Conservation (phyloP, 2,888 invertebrate genomes). For the Pediacus dermestoides region DNA sequence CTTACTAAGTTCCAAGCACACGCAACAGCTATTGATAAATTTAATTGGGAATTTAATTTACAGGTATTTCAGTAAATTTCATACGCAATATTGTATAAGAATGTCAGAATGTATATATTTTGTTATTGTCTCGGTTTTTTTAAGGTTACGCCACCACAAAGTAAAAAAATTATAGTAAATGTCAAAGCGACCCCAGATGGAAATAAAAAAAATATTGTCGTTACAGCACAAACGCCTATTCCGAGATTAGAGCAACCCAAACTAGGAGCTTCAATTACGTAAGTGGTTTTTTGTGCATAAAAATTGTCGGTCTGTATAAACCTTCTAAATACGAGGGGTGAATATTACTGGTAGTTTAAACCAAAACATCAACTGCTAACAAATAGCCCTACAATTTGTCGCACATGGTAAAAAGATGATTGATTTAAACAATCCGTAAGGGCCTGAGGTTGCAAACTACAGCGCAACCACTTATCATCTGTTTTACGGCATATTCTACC, state of each 20-base stretch:
- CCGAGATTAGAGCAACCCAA: slow-evolving; percentile 42
- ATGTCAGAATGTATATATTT: too few species aligned
- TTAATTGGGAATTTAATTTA: slow-evolving; percentile 50
- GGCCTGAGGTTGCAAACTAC: slow-evolving; percentile 26
- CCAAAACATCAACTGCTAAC: slow-evolving; percentile 33
- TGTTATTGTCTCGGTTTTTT: slow-evolving; percentile 21
- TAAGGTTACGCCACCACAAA: slow-evolving; percentile 44
- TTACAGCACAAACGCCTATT: slow-evolving; percentile 43
- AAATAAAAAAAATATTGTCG: slow-evolving; percentile 34
- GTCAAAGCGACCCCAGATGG: slow-evolving; percentile 33
- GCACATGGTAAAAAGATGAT: slow-evolving; percentile 37
- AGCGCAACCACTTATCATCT: slow-evolving; percentile 26
- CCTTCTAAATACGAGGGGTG: too few species aligned
- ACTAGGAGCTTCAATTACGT: slow-evolving; percentile 25
- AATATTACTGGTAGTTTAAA: slow-evolving; percentile 30
- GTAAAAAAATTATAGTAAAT: slow-evolving; percentile 33
- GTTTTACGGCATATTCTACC: not conserved
- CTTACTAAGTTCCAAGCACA: slow-evolving; percentile 48
- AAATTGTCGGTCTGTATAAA: too few species aligned
- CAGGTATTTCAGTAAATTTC: slow-evolving; percentile 34
- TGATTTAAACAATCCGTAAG: slow-evolving; percentile 36
- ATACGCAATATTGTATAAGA: too few species aligned
- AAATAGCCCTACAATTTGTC: slow-evolving; percentile 36
- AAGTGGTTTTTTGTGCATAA: too few species aligned
- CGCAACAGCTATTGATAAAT: slow-evolving; percentile 42